A percentile compares a stretch with the other conserved stretches of the same genome.
Evolutionary conservation across 2,888 invertebrate genomes (phyloP).

Genomic region (Eupithecia exiguata): DNA sequence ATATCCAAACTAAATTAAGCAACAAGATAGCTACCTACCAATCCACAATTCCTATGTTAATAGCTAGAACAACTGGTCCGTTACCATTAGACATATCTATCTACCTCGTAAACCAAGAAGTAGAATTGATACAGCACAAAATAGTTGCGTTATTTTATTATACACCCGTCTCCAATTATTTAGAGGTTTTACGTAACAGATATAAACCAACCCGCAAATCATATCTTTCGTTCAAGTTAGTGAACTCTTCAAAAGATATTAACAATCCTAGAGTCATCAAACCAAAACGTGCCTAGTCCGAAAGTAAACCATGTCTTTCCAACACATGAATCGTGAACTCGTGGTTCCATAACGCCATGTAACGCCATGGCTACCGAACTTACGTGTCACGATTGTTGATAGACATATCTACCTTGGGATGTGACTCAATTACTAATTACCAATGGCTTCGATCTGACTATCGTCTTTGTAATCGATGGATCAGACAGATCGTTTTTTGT

Average conservation of each 20-base stretch:
- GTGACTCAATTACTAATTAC: constrained; percentile 3
- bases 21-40: neutral
- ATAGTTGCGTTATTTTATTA: neutral
- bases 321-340: constrained; percentile 2
- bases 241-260: no score
- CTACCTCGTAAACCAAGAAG: constrained; percentile 8
- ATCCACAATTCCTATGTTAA: constrained; percentile 7
- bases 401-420: constrained; percentile 3
- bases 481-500: no score
- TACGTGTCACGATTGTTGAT: constrained; percentile 11
- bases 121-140: constrained; percentile 2
- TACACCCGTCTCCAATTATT: neutral
- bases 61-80: constrained; percentile 5
- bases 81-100: constrained; percentile 4
- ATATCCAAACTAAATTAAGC: constrained; percentile 6
- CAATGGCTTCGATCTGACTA: neutral
- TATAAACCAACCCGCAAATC: no score
- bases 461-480: neutral
- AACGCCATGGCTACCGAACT: neutral
- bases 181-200: neutral
- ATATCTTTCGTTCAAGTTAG: no score
- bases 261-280: neutral
- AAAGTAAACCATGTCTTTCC: neutral
- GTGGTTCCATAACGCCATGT: neutral
- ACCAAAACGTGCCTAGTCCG: neutral